Conservation (phyloP, 2,888 invertebrate species). For the Drosophila atroscutellata region DNA sequence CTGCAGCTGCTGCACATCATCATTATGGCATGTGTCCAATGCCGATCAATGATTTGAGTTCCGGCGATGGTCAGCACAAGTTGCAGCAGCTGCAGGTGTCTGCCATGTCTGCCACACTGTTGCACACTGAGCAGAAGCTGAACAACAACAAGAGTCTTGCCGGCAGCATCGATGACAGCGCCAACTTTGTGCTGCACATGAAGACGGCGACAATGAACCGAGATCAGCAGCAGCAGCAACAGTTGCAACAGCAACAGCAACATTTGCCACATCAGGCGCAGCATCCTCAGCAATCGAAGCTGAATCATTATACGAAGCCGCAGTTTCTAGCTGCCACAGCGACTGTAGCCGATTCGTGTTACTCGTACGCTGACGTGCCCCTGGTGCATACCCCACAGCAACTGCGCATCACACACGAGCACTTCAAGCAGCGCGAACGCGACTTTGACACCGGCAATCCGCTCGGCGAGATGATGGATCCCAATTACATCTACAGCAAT, state of each 20-base stretch:
- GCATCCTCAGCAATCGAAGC: constrained; percentile 54
- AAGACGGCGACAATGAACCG: constrained; percentile 73
- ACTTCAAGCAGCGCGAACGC: constrained; percentile 79
- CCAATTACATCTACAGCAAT: constrained; percentile 84
- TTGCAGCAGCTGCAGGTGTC: constrained; percentile 84
- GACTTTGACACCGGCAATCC: constrained; percentile 62
- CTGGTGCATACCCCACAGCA: constrained; percentile 72
- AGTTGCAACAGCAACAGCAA: constrained; percentile 15
- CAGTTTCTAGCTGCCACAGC: constrained; percentile 79
- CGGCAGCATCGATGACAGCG: constrained; percentile 73
- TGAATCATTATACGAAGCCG: constrained; percentile 82
- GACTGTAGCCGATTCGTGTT: constrained; percentile 79
- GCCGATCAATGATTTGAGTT: constrained; percentile 95
- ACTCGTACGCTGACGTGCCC: constrained; percentile 82
- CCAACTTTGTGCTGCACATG: constrained; percentile 84
- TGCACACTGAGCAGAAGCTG: constrained; percentile 78
- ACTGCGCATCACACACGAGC: constrained; percentile 80
- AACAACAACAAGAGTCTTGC: constrained; percentile 62
- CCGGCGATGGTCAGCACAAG: constrained; percentile 76
- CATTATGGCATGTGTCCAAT: constrained; percentile 88
- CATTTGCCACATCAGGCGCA: constrained; percentile 20
- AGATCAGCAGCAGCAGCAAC: constrained; percentile 44
- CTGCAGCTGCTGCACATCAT: constrained; percentile 70
- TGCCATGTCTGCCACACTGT: constrained; percentile 80
- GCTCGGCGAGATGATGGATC: constrained; percentile 80